Percentiles rank a stretch among this genome's conserved stretches.
Conservation (phyloP, 2,888 invertebrate species). For the Cordylochernes scorpioides region DNA sequence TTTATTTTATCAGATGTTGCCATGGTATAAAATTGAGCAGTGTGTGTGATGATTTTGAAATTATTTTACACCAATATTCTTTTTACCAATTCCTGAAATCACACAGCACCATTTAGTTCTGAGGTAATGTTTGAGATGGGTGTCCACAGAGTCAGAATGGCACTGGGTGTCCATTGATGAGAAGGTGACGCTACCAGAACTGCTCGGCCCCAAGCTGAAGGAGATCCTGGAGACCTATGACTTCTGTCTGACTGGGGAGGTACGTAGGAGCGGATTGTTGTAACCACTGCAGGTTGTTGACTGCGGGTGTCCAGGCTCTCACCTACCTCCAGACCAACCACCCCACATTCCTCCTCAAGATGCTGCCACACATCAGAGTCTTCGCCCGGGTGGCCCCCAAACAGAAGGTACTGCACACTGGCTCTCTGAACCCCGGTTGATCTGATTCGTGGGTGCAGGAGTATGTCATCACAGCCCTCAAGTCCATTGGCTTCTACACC, state of each 20-base stretch:
- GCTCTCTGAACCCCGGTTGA: slow-evolving; percentile 1
- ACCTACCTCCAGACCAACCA: too few relatives aligned
- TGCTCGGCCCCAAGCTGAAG: slow-evolving; percentile 21
- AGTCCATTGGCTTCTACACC: slow-evolving; percentile 57
- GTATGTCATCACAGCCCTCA: slow-evolving; percentile 63
- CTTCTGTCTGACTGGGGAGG: slow-evolving; percentile 81
- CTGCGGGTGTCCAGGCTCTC: too few relatives aligned
- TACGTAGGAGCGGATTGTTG: too few relatives aligned
- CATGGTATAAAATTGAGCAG: too few relatives aligned
- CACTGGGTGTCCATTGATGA: slow-evolving; percentile 26
- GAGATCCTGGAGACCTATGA: slow-evolving; percentile 46
- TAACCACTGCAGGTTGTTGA: too few relatives aligned
- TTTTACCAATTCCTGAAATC: slow-evolving; percentile 19
- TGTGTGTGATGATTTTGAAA: too few relatives aligned
- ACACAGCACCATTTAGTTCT: too few relatives aligned
- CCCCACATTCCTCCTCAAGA: slow-evolving; percentile 35
- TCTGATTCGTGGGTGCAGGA: slow-evolving; percentile 28
- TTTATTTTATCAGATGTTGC: too few relatives aligned
- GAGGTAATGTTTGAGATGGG: slow-evolving; percentile 12
- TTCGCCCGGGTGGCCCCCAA: slow-evolving; percentile 95
- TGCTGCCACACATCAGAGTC: slow-evolving; percentile 63
- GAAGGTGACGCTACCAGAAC: slow-evolving; percentile 16
- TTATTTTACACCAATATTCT: too few relatives aligned
- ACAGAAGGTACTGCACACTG: slow-evolving; percentile 37
- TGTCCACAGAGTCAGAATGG: slow-evolving; percentile 17